Conservation (phyloP, 2,113 vertebrate genomes). For the Corythoichthys haematopterus region DNA sequence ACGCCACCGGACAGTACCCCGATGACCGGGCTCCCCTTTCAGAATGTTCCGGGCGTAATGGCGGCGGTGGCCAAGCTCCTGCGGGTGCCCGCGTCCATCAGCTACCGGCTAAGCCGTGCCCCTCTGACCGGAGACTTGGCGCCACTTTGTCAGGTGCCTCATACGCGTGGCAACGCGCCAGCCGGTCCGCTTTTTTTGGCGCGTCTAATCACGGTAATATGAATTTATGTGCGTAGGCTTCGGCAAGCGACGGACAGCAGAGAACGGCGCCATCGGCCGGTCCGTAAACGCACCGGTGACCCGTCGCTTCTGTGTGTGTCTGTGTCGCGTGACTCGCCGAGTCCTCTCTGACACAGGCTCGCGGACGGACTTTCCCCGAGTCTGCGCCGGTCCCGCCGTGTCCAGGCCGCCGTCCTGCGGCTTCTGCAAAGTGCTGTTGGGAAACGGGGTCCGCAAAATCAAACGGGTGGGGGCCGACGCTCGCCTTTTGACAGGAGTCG, state of each 20-base stretch:
- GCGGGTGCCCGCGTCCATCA: slow-evolving; percentile 77
- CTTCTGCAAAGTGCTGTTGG: slow-evolving; percentile 88
- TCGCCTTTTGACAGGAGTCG: neutral
- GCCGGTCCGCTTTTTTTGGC: neutral
- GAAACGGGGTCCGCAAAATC: slow-evolving; percentile 79
- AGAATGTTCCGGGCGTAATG: slow-evolving; percentile 86
- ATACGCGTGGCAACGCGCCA: too few species aligned
- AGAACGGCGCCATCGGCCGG: slow-evolving; percentile 23
- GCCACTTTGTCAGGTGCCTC: slow-evolving; percentile 38
- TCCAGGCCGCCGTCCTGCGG: slow-evolving; percentile 81
- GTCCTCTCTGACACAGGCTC: slow-evolving; percentile 54
- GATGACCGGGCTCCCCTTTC: slow-evolving; percentile 14
- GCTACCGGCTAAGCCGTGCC: slow-evolving; percentile 80
- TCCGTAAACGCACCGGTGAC: slow-evolving; percentile 3
- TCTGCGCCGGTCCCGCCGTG: slow-evolving; percentile 23
- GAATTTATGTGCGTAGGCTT: slow-evolving; percentile 19
- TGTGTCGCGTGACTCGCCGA: neutral
- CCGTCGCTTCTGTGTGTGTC: neutral
- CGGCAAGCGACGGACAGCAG: slow-evolving; percentile 16
- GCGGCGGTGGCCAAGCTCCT: slow-evolving; percentile 86
- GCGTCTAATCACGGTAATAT: neutral
- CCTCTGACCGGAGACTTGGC: slow-evolving; percentile 72
- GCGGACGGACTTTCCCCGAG: slow-evolving; percentile 64
- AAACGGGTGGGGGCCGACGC: slow-evolving; percentile 65
- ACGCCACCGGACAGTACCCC: neutral